Percentiles rank a stretch among this genome's conserved stretches.
These are phyloP conservation scores for Lagopus muta DNA, from an alignment of 2,113 vertebrate species.

Conservation along the genomic window DNA sequence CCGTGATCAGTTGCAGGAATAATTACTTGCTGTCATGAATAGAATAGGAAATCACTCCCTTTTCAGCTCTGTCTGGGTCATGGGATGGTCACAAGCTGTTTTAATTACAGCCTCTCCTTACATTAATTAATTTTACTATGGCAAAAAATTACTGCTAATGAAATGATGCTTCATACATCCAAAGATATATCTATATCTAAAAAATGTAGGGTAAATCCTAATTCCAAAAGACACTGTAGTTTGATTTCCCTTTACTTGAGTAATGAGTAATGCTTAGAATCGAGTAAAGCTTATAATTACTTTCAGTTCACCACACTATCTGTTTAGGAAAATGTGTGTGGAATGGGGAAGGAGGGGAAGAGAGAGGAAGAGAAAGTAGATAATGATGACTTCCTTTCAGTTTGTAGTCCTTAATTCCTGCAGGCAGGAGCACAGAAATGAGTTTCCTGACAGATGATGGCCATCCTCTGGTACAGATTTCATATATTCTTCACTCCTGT, in stretches of 20 bases:
- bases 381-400: rapidly evolving
- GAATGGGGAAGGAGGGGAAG: background rate
- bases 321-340: background rate
- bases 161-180: background rate
- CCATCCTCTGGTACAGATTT: background rate
- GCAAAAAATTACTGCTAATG: background rate
- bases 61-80: background rate
- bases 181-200: background rate
- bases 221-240: background rate
- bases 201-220: background rate
- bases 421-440: background rate
- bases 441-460: background rate
- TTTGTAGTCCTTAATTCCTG: background rate
- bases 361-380: too few relatives aligned
- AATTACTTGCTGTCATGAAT: background rate
- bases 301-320: background rate
- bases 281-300: background rate
- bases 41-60: conserved; percentile 1
- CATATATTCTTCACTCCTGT: background rate
- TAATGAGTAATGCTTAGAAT: background rate
- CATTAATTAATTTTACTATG: background rate
- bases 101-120: background rate
- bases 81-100: background rate
- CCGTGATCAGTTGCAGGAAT: background rate
- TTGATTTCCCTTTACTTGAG: background rate